Evolutionary conservation across 1,140 invertebrate genomes (phyloP).

Genomic region (Laupala kohalensis): DNA sequence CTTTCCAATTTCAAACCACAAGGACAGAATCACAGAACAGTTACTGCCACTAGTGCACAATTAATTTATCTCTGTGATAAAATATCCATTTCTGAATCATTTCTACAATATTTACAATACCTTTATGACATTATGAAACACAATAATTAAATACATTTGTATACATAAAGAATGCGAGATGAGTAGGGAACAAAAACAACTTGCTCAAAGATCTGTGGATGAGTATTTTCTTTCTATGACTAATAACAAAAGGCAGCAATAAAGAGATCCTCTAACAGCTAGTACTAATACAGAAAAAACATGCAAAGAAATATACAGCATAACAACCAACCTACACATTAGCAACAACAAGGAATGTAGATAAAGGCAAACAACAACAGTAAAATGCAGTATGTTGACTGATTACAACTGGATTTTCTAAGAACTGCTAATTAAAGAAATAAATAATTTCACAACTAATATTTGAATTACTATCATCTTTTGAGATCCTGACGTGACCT

Average conservation of each 20-base stretch:
- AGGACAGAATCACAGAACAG: neutral
- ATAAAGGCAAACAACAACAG: neutral
- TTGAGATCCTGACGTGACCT: conserved; percentile 8
- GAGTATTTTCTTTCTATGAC: neutral
- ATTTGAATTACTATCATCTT: conserved; percentile 3
- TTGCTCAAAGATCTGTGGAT: neutral
- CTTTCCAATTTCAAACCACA: neutral
- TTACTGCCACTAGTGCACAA: neutral
- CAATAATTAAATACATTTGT: neutral
- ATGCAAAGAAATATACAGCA: too few species aligned
- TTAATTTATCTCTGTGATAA: neutral
- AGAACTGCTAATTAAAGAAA: neutral
- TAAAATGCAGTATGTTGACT: too few species aligned
- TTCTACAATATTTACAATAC: neutral
- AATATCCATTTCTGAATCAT: neutral
- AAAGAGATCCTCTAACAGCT: too few species aligned
- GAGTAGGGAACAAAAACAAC: too few species aligned
- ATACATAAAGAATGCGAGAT: too few species aligned
- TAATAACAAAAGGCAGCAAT: too few species aligned
- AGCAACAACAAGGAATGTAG: neutral
- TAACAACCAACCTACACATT: too few species aligned
- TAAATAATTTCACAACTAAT: neutral
- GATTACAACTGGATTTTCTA: too few species aligned
- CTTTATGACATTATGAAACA: too few species aligned
- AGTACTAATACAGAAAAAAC: too few species aligned